phyloP scores from a whole-genome alignment of 2,113 vertebrate species.

The Prolemur simus region DNA sequence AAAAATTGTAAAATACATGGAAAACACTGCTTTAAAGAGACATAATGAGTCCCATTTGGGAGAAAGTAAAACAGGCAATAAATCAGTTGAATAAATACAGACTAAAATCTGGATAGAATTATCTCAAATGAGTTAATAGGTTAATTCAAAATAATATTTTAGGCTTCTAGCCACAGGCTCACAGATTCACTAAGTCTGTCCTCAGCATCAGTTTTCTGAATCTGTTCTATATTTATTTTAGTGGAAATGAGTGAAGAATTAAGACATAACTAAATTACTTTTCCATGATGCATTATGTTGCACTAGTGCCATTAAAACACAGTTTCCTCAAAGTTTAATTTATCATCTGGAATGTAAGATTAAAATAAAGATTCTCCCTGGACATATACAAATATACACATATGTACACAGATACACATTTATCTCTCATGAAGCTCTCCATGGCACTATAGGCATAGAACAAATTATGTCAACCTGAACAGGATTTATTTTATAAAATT shows the following conservation, averaged over 20 bases:
- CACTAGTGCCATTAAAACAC: constrained; percentile 54
- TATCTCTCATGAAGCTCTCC: neutral
- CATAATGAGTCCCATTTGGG: constrained; percentile 72
- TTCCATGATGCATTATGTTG: constrained; percentile 69
- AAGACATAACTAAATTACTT: constrained; percentile 74
- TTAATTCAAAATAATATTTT: constrained; percentile 82
- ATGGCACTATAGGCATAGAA: neutral
- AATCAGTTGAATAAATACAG: constrained; percentile 78
- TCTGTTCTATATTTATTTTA: constrained; percentile 80
- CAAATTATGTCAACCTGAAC: neutral
- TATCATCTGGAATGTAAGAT: constrained; percentile 66
- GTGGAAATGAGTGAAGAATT: constrained; percentile 78
- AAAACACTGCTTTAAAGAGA: constrained; percentile 60
- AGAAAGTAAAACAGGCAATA: constrained; percentile 79
- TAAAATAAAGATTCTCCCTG: constrained; percentile 64
- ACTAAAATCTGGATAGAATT: constrained; percentile 79
- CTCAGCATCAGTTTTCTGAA: constrained; percentile 70
- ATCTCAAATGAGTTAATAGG: constrained; percentile 81
- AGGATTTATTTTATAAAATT: constrained; percentile 48
- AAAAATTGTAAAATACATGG: constrained; percentile 57
- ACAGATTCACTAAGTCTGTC: constrained; percentile 68
- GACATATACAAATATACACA: constrained; percentile 66
- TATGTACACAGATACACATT: neutral
- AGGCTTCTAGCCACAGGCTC: constrained; percentile 72
- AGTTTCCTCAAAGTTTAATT: constrained; percentile 70